Conservation (phyloP, 1,140 invertebrate genomes). For the Drosophila aff. region DNA sequence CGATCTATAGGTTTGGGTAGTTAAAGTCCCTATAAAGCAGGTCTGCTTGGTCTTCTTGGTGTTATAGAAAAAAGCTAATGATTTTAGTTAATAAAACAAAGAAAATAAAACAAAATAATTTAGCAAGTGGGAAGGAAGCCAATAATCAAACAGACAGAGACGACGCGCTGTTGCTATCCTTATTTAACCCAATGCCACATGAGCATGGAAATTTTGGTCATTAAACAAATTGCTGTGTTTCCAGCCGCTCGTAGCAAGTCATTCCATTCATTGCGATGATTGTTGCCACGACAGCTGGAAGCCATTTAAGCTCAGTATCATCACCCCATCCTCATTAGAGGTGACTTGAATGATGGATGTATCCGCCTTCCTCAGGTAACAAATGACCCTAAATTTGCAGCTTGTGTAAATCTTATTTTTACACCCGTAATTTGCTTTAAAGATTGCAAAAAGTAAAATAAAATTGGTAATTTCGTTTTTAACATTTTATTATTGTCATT, state of each 20-base stretch:
- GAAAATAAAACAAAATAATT: no score
- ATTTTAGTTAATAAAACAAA: no score
- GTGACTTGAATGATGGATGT: no score
- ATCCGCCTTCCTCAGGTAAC: no score
- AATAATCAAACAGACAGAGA: background rate
- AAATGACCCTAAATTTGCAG: background rate
- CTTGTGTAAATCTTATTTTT: background rate
- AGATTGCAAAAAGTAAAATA: background rate
- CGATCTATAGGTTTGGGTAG: no score
- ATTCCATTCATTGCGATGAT: slow-evolving; percentile 6
- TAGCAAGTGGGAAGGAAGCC: background rate
- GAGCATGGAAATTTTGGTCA: background rate
- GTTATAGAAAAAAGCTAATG: no score
- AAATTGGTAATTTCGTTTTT: slow-evolving; percentile 47
- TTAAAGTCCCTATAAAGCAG: no score
- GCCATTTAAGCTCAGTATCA: slow-evolving; percentile 20
- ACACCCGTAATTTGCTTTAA: no score
- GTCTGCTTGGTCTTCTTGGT: no score
- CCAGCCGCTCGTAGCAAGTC: background rate
- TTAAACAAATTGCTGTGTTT: slow-evolving; percentile 4
- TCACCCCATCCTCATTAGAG: slow-evolving; percentile 1
- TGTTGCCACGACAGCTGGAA: slow-evolving; percentile 24
- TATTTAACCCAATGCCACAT: background rate
- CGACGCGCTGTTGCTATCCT: background rate
- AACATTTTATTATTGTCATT: slow-evolving; percentile 83